Conservation (phyloP, 53 echinoderm and acorn worm species). For the Crossaster papposus region DNA sequence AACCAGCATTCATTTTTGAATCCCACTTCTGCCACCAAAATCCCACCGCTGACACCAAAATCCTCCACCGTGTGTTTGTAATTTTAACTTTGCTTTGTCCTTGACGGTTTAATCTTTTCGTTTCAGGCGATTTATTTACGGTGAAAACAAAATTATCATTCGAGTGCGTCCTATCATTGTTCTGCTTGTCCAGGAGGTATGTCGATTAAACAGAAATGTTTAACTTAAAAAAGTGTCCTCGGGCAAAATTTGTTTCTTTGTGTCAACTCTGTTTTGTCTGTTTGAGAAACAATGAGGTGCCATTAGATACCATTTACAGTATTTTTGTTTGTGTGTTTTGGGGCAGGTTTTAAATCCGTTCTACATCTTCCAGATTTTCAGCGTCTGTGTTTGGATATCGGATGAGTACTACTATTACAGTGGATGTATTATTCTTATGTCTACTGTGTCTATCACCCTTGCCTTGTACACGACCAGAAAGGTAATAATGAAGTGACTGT, state of each 20-base stretch:
- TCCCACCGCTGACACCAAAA: constrained; percentile 37
- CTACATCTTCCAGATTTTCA: constrained; percentile 89
- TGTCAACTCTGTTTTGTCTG: too few species aligned
- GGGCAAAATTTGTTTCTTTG: too few species aligned
- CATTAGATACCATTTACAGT: background rate
- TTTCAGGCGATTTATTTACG: constrained; percentile 63
- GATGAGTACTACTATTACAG: constrained; percentile 77
- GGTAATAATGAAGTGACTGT: constrained; percentile 36
- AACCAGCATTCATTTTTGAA: background rate
- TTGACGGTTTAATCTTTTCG: background rate
- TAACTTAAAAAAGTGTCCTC: too few species aligned
- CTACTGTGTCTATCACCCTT: constrained; percentile 66
- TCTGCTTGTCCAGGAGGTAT: constrained; percentile 75
- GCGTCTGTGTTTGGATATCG: constrained; percentile 74
- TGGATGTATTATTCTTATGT: constrained; percentile 71
- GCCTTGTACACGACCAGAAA: constrained; percentile 79
- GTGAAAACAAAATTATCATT: constrained; percentile 65
- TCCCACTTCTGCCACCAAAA: background rate
- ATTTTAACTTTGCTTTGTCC: background rate
- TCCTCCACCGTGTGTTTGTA: background rate
- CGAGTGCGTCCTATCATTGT: constrained; percentile 63
- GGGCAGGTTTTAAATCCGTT: constrained; percentile 80
- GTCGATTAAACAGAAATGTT: background rate
- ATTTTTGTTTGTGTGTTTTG: background rate
- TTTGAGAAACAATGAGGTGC: too few species aligned